phyloP scores from a whole-genome alignment of 2,797 vertebrate genomes.

The Carduelis carduelis region DNA sequence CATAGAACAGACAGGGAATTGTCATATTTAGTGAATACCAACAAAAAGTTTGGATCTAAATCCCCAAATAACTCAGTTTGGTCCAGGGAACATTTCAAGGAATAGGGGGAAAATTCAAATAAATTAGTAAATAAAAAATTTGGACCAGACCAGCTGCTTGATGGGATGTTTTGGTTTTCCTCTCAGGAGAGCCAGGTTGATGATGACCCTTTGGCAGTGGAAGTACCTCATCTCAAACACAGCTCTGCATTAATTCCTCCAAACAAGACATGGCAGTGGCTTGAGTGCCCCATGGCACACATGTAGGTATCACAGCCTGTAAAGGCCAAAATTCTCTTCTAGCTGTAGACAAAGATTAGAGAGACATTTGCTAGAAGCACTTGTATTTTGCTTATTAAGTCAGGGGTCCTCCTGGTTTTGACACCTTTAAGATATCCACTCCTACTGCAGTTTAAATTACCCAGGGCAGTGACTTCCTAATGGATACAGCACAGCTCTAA shows the following conservation, averaged over 20 bases:
- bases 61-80: background rate
- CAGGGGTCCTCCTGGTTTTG: background rate
- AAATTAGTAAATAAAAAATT: background rate
- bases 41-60: background rate
- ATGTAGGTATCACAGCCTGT: background rate
- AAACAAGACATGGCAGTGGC: background rate
- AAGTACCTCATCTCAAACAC: background rate
- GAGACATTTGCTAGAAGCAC: background rate
- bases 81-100: background rate
- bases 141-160: background rate
- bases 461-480: background rate
- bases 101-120: background rate
- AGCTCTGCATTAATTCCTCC: background rate
- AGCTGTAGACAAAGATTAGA: background rate
- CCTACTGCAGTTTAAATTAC: background rate
- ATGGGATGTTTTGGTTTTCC: background rate
- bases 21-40: background rate
- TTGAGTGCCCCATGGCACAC: background rate
- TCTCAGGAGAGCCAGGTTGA: background rate
- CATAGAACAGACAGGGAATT: background rate
- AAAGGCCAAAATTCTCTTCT: background rate
- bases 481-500: background rate
- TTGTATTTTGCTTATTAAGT: background rate
- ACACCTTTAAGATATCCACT: background rate
- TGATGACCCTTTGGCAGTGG: background rate